Conservation (phyloP, 2,888 invertebrate species). For the Agonopterix subpropinquella region DNA sequence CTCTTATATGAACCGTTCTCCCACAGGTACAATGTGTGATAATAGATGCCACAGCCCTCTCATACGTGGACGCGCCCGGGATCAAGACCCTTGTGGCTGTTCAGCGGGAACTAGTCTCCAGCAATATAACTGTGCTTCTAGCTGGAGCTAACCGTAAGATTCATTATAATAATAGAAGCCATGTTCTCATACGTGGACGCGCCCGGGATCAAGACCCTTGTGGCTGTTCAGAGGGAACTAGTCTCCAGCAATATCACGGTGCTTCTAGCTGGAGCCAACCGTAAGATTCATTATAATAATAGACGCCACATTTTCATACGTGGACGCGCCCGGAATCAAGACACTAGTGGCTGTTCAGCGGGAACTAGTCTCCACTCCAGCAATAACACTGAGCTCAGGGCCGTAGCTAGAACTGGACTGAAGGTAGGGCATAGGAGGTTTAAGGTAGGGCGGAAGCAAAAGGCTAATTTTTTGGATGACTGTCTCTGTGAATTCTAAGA, state of each 20-base stretch:
- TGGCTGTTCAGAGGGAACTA: constrained; percentile 74
- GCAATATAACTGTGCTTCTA: constrained; percentile 74
- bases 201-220: constrained; percentile 78
- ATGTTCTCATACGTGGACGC: constrained; percentile 83
- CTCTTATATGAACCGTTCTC: neutral
- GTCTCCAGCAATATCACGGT: constrained; percentile 71
- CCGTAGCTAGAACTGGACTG: no score
- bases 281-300: constrained; percentile 38
- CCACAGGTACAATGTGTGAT: constrained; percentile 76
- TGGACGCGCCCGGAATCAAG: constrained; percentile 82
- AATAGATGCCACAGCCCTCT: constrained; percentile 81
- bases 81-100: constrained; percentile 75
- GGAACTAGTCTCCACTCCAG: constrained; percentile 74
- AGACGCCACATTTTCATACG: constrained; percentile 81
- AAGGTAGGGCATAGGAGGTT: no score
- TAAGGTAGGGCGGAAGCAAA: no score
- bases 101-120: constrained; percentile 71
- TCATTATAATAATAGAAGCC: constrained; percentile 71
- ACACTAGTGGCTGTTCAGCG: constrained; percentile 72
- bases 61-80: constrained; percentile 83
- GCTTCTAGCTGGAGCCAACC: constrained; percentile 79
- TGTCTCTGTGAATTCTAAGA: no score
- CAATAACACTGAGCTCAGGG: constrained; percentile 74
- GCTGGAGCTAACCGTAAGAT: constrained; percentile 78
- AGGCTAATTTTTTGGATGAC: no score